These are phyloP conservation scores for Asarcornis scutulata DNA, from an alignment of 2,113 vertebrate species.

Conservation along the genomic window DNA sequence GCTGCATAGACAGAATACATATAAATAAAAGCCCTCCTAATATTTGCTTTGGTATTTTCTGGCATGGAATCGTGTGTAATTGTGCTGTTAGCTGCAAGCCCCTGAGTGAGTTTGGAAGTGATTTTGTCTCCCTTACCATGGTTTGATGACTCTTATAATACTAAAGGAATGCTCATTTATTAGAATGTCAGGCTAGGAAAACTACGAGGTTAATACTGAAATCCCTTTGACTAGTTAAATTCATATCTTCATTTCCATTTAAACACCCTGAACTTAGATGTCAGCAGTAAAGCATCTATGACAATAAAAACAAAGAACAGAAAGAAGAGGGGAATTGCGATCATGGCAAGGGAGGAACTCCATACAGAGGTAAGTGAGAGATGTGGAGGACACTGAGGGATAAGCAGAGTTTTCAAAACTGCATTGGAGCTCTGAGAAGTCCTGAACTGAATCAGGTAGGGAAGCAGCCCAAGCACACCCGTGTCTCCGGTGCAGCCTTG, in stretches of 20 bases:
- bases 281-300: not conserved
- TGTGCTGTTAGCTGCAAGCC: constrained; percentile 50
- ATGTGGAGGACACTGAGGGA: rapidly evolving
- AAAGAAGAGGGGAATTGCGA: not conserved
- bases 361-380: rapidly evolving
- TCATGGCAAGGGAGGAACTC: not conserved
- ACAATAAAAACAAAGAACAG: not conserved
- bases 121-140: constrained; percentile 42
- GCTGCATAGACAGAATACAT: not conserved
- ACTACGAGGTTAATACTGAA: not conserved
- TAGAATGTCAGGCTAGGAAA: constrained; percentile 21
- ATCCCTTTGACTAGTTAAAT: constrained; percentile 44
- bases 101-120: constrained; percentile 32
- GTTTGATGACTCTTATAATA: constrained; percentile 34
- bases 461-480: not conserved
- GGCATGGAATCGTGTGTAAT: not conserved
- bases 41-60: constrained; percentile 39
- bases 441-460: no score
- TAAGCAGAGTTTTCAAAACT: rapidly evolving
- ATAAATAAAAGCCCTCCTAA: not conserved
- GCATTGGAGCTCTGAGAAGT: not conserved
- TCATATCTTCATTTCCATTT: not conserved
- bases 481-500: not conserved
- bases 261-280: not conserved
- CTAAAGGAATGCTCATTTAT: not conserved